A percentile compares a stretch with the other conserved stretches of the same genome.
These are phyloP conservation scores for Metaphire vulgaris DNA, from an alignment of 1,140 invertebrate genomes.

Conservation along the genomic window DNA sequence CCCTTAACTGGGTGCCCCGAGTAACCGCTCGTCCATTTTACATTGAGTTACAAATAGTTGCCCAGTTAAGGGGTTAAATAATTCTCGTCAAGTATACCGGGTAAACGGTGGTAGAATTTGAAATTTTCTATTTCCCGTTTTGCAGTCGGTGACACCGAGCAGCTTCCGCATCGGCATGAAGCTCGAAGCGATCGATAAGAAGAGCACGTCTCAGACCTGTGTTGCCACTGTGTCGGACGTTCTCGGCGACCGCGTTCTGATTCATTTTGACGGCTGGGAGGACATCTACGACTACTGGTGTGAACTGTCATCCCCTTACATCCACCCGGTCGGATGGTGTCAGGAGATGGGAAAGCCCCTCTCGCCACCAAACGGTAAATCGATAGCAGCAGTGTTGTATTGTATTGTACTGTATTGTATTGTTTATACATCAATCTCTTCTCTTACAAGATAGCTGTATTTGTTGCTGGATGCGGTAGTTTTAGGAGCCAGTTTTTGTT, in stretches of 20 bases:
- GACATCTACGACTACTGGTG: constrained; percentile 52
- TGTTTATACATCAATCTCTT: no score
- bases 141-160: constrained; percentile 61
- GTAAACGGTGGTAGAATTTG: no score
- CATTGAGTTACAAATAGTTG: no score
- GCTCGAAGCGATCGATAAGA: constrained; percentile 86
- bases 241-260: constrained; percentile 45
- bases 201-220: constrained; percentile 69
- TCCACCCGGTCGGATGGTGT: constrained; percentile 90
- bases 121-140: no score
- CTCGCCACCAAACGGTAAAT: constrained; percentile 70
- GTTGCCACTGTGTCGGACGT: constrained; percentile 49
- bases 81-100: no score
- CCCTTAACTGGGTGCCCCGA: no score
- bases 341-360: constrained; percentile 69
- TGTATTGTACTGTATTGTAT: not conserved
- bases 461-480: no score
- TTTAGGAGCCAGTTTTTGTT: no score
- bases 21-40: no score
- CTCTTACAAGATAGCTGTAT: no score
- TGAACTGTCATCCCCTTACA: constrained; percentile 73
- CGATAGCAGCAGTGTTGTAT: not conserved
- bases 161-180: constrained; percentile 83
- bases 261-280: constrained; percentile 53
- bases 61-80: no score